Percentiles rank a stretch among this genome's conserved stretches.
Evolutionary conservation across 2,888 invertebrate species (phyloP).

Genomic region (Heteromurus nitidus): DNA sequence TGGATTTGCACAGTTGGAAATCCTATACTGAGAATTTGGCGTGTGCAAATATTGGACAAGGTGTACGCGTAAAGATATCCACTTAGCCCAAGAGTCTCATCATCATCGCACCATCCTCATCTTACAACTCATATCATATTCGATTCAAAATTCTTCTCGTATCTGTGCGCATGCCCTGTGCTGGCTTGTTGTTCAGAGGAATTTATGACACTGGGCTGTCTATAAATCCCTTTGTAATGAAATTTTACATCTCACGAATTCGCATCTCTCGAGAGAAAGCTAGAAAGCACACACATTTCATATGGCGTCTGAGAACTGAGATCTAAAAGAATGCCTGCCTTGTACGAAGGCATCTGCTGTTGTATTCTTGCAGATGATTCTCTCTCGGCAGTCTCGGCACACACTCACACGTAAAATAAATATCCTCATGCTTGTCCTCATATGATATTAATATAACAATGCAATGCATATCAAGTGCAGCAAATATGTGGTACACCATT

Average conservation of each 20-base stretch:
- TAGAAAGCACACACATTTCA: conserved; percentile 40
- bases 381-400: not conserved
- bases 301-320: conserved; percentile 12
- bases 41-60: not conserved
- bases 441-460: conserved; percentile 16
- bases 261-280: conserved; percentile 54
- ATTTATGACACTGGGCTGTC: conserved; percentile 52
- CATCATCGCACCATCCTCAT: not conserved
- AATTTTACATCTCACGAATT: conserved; percentile 57
- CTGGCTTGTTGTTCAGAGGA: conserved; percentile 31
- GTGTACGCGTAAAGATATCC: not conserved
- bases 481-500: conserved; percentile 13
- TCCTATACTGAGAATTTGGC: conserved; percentile 38
- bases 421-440: conserved; percentile 12
- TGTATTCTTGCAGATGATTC: not conserved
- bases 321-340: conserved; percentile 42
- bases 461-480: conserved; percentile 13
- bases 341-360: conserved; percentile 8
- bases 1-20: conserved; percentile 36
- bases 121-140: not conserved
- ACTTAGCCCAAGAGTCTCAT: not conserved
- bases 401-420: not conserved
- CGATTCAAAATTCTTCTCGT: not conserved
- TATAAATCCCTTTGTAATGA: conserved; percentile 62
- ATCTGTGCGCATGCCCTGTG: not conserved